Evolutionary conservation across 2,888 invertebrate species (phyloP), one percentile per base, ranked within the genome.

Genomic region (Punctoribates punctum): DNA sequence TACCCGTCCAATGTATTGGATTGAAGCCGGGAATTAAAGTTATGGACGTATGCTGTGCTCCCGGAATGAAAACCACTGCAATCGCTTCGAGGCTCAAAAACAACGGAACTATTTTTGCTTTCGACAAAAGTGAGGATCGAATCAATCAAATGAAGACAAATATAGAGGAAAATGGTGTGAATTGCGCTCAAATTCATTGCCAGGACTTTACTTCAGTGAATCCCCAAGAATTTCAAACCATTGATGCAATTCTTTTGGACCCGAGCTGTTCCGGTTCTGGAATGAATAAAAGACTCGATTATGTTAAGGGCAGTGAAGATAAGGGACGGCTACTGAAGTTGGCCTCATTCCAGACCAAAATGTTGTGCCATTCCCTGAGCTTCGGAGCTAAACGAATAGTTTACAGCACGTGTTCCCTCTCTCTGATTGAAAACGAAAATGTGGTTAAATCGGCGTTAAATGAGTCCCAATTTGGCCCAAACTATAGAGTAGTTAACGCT

Each of bases 11-110:
- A 79, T 84, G 95, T 0, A 84, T 99, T 57, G 87, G 89, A 72
- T 91, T 96, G 0, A 85, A 88, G 20, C 84, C 89, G 0, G 91
- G 91, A 11, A 88, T 91, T 79, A 85, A 86, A 0, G 90, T 93
- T 0, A 83, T 99, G 77, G 99, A 99, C 84, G 91, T 94, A 88
- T 99, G 99, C 84, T 94, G 98, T 0, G 98, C 99, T 0, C 99
- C 99, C 0, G 57, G 99, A 54, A 96, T 94, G 91, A 96, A 96
- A 85, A 92, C 96, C 0, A 89, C 93, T 15, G 94, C 96, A 82
- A 84, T 96, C 3, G 94, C 96, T 15, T 91, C 94, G 15, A 85
- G 90, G 20, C 88, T 96, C 84, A 85, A 89, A 73, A 92, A 96
- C 83, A 85, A 88, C 81, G 91, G 92, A 88, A 87, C 83, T 79